Base-by-base conservation (phyloP, 2,888 invertebrate genomes). In the Dynastes grantii region DNA sequence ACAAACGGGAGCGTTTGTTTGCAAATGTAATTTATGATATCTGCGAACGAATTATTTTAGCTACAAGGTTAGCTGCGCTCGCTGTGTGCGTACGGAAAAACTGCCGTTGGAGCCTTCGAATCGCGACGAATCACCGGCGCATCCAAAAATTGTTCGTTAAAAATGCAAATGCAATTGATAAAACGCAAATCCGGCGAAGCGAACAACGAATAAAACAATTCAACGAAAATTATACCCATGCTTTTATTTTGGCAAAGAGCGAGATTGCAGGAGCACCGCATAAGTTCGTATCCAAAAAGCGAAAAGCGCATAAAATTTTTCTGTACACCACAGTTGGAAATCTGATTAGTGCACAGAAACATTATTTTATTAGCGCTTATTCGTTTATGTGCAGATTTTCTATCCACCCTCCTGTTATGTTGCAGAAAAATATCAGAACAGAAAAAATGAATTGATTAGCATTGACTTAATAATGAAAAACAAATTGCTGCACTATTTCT, bases 81-180 rank as follows among this genome's bases (percentile, higher is more conserved):
- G 13, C n/a, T 53, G 32, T 70, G 16, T 51, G 51, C 53, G 58
- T 58, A n/a, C 16, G 32, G 29, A 63, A 75, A 75, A 75, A 73
- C 22, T 40, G 45, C 73, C 27, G 73, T 58, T 27, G 45, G 61
- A 58, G 58, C 40, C 61, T 63, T 61, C 61, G 73, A 27, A 75
- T 27, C 27, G 45, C 45, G 61, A 75, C 73, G 73, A 51, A 49
- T 51, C 22, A 27, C 51, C 22, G 32, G 68, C 13, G 68, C 51
- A 29, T 27, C 32, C 61, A 75, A 75, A 75, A 76, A 76, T 67
- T 76, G 76, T 76, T 76, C 76, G 76, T 76, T 76, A 76, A 76
- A 76, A 76, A 76, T 76, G 76, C 76, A 76, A 76, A 76, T 76
- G 76, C 58, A 76, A 76, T 76, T 76, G 76, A 76, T 76, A 75